These are phyloP conservation scores for Chalcis sispes DNA, from an alignment of 2,888 invertebrate genomes.

Conservation along the genomic window DNA sequence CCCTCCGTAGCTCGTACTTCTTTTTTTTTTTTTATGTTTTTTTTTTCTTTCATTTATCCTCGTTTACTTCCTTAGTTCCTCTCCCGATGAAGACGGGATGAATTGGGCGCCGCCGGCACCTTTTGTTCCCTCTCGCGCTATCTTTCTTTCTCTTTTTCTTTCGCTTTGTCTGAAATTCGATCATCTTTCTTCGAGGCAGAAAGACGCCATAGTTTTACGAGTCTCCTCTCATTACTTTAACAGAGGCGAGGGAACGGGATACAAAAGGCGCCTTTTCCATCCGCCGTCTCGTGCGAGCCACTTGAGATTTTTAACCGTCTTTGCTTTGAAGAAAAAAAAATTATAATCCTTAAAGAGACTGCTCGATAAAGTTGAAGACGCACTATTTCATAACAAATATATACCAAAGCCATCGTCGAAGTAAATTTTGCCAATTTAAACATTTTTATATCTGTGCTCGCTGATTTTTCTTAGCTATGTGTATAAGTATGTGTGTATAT, in stretches of 20 bases:
- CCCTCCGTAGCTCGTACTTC: too few relatives aligned
- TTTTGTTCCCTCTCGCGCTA: neutral
- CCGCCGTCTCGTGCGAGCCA: neutral
- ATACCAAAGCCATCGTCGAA: constrained; percentile 5
- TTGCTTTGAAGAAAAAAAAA: neutral
- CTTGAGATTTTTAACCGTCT: constrained; percentile 28
- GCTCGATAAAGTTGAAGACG: constrained; percentile 8
- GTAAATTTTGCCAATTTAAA: neutral
- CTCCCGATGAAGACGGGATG: neutral
- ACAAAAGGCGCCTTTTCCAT: constrained; percentile 23
- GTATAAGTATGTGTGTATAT: too few relatives aligned
- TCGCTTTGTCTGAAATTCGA: constrained; percentile 32
- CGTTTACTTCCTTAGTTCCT: too few relatives aligned
- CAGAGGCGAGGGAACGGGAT: neutral
- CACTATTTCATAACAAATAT: too few relatives aligned
- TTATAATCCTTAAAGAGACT: neutral
- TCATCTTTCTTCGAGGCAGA: constrained; percentile 25
- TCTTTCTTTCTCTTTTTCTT: constrained; percentile 4
- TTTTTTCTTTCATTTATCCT: too few relatives aligned
- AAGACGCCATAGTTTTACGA: neutral
- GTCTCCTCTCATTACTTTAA: constrained; percentile 27
- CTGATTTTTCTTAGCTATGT: neutral
- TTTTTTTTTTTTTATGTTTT: too few relatives aligned
- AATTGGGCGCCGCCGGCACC: too few relatives aligned
- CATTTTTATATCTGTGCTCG: neutral